Conservation (phyloP, 2,797 vertebrate species). For the Falco biarmicus region DNA sequence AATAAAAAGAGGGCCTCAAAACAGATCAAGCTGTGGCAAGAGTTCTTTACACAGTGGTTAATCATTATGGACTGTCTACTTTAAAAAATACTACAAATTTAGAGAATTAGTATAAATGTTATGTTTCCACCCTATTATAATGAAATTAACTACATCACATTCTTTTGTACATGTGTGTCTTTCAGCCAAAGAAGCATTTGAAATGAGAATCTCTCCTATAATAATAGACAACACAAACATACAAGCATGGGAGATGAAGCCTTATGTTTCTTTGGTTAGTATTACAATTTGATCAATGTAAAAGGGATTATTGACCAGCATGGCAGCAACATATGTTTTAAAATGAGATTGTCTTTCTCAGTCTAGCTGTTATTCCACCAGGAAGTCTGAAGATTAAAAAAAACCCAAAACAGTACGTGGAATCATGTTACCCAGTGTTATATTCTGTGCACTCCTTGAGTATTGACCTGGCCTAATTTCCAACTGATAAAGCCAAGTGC, state of each 20-base stretch:
- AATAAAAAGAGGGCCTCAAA: not conserved
- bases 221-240: constrained; percentile 98
- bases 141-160: not conserved
- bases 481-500: not conserved
- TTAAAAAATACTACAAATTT: not conserved
- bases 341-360: not conserved
- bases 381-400: not conserved
- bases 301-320: not conserved
- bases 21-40: not conserved
- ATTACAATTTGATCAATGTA: not conserved
- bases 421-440: not conserved
- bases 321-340: not conserved
- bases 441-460: not conserved
- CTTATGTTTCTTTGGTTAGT: constrained; percentile 93
- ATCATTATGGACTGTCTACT: not conserved
- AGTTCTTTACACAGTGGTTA: not conserved
- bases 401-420: not conserved
- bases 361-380: not conserved
- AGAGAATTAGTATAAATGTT: not conserved
- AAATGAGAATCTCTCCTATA: constrained; percentile 86
- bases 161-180: constrained; percentile 59
- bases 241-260: constrained; percentile 98
- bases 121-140: not conserved
- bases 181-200: constrained; percentile 93
- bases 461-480: not conserved